These are phyloP conservation scores for Melitaea cinxia DNA, from an alignment of 1,140 invertebrate species.

Conservation along the genomic window DNA sequence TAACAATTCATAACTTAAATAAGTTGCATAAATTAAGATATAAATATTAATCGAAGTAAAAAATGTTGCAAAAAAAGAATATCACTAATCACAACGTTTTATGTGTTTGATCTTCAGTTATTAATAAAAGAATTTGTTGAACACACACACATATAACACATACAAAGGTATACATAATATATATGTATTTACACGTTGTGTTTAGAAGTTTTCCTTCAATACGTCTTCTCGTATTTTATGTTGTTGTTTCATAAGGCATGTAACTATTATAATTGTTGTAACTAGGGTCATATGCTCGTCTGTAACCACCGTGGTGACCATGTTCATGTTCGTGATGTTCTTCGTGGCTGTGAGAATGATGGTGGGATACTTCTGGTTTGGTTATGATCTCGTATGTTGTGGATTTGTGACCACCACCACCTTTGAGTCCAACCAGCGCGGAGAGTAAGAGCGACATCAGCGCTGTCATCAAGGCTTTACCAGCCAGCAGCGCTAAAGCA, in stretches of 20 bases:
- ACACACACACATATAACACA: too few relatives aligned
- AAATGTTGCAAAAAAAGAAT: too few relatives aligned
- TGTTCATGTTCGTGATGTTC: conserved; percentile 81
- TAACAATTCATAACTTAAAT: conserved; percentile 25
- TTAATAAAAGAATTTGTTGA: too few relatives aligned
- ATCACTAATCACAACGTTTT: too few relatives aligned
- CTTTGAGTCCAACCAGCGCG: conserved; percentile 88
- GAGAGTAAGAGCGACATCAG: conserved; percentile 89
- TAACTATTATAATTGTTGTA: conserved; percentile 66
- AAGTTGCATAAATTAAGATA: conserved; percentile 27
- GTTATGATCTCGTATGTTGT: conserved; percentile 92
- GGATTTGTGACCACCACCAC: conserved; percentile 84
- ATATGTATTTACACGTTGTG: too few relatives aligned
- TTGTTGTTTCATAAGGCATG: conserved; percentile 68
- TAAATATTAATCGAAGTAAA: background rate
- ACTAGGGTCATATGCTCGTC: conserved; percentile 76
- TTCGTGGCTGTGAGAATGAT: conserved; percentile 86
- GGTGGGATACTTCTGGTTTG: conserved; percentile 88
- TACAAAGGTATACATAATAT: too few relatives aligned
- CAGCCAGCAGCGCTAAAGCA: conserved; percentile 88
- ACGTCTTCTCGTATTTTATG: conserved; percentile 27
- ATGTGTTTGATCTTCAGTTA: too few relatives aligned
- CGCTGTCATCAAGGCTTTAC: conserved; percentile 91
- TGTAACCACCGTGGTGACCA: conserved; percentile 71
- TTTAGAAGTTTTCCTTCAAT: too few relatives aligned